Conservation (phyloP, 2,113 vertebrate species). For the Microtus richardsoni region DNA sequence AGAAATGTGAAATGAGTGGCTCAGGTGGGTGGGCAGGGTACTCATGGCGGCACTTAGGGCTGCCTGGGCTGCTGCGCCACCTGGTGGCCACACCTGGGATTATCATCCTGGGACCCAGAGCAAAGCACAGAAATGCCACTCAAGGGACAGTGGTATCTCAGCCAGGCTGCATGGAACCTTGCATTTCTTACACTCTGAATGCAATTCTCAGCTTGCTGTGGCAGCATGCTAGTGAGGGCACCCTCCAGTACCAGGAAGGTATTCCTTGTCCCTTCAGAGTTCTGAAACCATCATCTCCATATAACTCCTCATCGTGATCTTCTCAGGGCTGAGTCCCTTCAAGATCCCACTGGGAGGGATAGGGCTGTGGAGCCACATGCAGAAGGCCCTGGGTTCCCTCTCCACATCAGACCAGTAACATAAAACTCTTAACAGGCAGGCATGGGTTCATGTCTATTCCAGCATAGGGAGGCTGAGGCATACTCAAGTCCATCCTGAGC, state of each 20-base stretch:
- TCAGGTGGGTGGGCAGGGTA: background rate
- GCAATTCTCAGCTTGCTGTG: background rate
- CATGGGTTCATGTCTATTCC: background rate
- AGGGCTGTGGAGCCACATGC: background rate
- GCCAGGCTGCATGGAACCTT: background rate
- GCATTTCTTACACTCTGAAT: background rate
- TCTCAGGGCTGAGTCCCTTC: background rate
- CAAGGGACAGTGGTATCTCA: background rate
- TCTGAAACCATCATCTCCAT: background rate
- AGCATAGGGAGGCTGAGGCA: no score
- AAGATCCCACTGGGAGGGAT: background rate
- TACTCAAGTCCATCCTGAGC: background rate
- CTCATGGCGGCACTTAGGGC: background rate
- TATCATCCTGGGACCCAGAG: background rate
- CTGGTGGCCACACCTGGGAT: background rate
- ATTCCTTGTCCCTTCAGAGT: background rate
- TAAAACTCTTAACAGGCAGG: background rate
- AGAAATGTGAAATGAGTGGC: background rate
- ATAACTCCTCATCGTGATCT: background rate
- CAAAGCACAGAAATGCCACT: background rate
- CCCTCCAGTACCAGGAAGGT: background rate
- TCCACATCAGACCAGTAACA: background rate
- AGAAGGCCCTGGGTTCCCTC: background rate
- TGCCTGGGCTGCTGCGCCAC: slow-evolving; percentile 23
- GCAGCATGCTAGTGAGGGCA: no score